Evolutionary conservation across 2,113 vertebrate species (phyloP).

Genomic region (Ascaphus truei): DNA sequence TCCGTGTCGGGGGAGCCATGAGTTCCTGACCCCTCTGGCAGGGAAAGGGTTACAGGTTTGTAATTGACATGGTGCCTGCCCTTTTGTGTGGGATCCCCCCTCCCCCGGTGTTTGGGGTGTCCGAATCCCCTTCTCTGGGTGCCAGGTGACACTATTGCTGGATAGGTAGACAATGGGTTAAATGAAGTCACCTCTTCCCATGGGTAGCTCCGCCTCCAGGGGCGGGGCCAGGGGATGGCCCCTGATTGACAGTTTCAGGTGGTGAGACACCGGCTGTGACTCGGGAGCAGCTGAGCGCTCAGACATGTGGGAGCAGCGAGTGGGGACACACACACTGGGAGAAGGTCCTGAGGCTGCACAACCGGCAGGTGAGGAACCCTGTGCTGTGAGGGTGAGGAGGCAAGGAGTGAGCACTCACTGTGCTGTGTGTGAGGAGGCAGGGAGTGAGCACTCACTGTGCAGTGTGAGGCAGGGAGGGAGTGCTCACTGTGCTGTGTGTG

Average conservation of each 20-base stretch:
- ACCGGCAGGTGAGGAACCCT: constrained; percentile 60
- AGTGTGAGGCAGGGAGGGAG: background rate
- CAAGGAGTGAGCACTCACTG: background rate
- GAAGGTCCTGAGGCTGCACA: constrained; percentile 53
- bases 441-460: background rate
- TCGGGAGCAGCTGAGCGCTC: constrained; percentile 15
- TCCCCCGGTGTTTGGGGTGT: too few relatives aligned
- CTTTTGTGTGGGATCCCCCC: too few relatives aligned
- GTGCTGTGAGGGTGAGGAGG: background rate
- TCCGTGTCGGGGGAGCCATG: too few relatives aligned
- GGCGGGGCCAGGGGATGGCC: constrained; percentile 36
- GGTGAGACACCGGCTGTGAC: constrained; percentile 16
- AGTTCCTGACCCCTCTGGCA: too few relatives aligned
- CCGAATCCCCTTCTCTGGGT: too few relatives aligned
- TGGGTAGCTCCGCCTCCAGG: constrained; percentile 1
- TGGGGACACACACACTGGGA: constrained; percentile 65
- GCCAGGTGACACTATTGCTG: too few relatives aligned
- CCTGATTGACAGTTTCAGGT: constrained; percentile 47
- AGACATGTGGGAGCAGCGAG: background rate
- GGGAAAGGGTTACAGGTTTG: too few relatives aligned
- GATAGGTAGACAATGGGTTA: constrained; percentile 17
- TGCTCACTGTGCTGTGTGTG: background rate
- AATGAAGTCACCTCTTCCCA: background rate
- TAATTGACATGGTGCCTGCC: too few relatives aligned
- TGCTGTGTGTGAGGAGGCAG: background rate